Evolutionary conservation across 2,797 vertebrate genomes (phyloP).

Genomic region (Hypotaenidia okinawae): DNA sequence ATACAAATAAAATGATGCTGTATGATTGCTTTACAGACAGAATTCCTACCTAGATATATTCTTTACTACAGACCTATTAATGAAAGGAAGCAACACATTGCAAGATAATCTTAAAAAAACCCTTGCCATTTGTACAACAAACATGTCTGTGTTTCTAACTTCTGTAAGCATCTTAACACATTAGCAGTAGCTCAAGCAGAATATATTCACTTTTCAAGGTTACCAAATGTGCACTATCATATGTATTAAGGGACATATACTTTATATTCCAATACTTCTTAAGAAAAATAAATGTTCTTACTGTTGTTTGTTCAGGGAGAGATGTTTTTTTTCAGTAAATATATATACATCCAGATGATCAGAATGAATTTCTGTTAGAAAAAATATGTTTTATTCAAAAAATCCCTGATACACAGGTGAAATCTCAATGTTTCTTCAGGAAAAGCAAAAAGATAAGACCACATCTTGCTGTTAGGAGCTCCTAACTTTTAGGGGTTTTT

Average conservation of each 20-base stretch:
- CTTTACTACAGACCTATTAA: not conserved
- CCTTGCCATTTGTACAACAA: not conserved
- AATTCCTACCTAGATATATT: not conserved
- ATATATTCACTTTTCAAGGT: not conserved
- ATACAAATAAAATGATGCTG: not conserved
- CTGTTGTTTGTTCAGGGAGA: not conserved
- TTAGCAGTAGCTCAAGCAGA: not conserved
- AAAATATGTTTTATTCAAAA: not conserved
- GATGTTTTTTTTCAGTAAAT: not conserved
- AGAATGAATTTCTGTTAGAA: not conserved
- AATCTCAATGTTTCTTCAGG: not conserved
- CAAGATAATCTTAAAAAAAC: not conserved
- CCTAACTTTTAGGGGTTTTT: not conserved
- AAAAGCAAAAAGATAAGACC: not conserved
- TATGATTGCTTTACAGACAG: not conserved
- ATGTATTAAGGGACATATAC: not conserved
- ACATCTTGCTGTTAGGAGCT: not conserved
- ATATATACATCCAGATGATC: not conserved
- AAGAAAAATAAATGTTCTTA: not conserved
- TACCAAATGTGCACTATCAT: not conserved
- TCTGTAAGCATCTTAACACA: not conserved
- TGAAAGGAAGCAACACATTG: not conserved
- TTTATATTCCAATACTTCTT: not conserved
- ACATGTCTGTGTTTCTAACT: not conserved
- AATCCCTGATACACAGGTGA: not conserved